Percentiles rank a stretch among this genome's conserved stretches.
Conservation (phyloP, 1,140 invertebrate genomes). For the Lysiphlebus fabarum region DNA sequence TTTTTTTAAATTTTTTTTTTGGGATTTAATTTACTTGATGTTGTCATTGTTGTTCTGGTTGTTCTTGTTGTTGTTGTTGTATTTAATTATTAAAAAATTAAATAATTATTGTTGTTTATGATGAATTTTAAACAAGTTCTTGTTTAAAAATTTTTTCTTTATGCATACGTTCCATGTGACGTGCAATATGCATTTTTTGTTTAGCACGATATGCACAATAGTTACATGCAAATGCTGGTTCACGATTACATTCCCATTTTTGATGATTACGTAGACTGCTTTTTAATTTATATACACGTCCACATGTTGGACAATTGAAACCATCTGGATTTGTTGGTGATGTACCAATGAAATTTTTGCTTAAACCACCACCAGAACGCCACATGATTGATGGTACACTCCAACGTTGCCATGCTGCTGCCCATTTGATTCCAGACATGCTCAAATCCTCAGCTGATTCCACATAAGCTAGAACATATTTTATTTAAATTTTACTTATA, state of each 20-base stretch:
- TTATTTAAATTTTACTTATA: neutral
- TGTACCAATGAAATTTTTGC: constrained; percentile 43
- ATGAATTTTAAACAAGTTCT: constrained; percentile 42
- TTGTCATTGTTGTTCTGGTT: no score
- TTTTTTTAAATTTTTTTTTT: no score
- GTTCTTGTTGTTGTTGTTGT: no score
- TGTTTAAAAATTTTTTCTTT: constrained; percentile 66
- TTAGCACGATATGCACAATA: constrained; percentile 79
- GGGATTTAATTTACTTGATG: no score
- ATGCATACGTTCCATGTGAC: constrained; percentile 84
- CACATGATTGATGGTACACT: constrained; percentile 55
- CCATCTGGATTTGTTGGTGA: constrained; percentile 52
- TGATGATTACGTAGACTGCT: constrained; percentile 80
- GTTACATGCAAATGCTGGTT: constrained; percentile 78
- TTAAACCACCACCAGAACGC: constrained; percentile 46
- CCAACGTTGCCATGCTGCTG: constrained; percentile 53
- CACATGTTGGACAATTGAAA: constrained; percentile 75
- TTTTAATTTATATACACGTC: constrained; percentile 78
- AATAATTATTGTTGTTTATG: no score
- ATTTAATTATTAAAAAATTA: no score
- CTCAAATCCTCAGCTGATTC: constrained; percentile 61
- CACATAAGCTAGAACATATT: constrained; percentile 44
- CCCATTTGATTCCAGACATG: constrained; percentile 69
- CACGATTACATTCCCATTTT: constrained; percentile 84
- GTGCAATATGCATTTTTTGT: constrained; percentile 81